Evolutionary conservation across 2,113 vertebrate genomes (phyloP).

Genomic region (Tretioscincus oriximinensis): DNA sequence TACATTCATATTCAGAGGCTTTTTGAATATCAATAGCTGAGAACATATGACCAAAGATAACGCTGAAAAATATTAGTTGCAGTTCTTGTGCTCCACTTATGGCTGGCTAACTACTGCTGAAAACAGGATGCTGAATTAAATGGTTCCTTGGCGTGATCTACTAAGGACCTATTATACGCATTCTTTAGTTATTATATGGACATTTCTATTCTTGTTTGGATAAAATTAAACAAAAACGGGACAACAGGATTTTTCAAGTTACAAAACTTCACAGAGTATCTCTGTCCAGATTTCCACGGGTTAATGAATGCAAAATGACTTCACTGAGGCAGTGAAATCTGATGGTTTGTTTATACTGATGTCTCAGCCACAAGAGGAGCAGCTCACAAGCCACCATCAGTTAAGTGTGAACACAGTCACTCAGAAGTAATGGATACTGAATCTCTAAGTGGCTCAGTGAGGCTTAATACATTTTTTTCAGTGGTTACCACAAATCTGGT

Average conservation of each 20-base stretch:
- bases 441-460: not conserved
- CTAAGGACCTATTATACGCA: not conserved
- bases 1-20: not conserved
- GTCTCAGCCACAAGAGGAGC: slow-evolving; percentile 11
- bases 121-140: not conserved
- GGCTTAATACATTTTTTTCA: slow-evolving; percentile 6
- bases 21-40: too few species aligned
- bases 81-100: not conserved
- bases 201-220: slow-evolving; percentile 69
- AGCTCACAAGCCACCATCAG: slow-evolving; percentile 2
- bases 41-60: not conserved
- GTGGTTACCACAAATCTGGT: not conserved
- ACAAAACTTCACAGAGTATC: not conserved
- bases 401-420: slow-evolving; percentile 17
- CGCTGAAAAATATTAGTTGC: not conserved
- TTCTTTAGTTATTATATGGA: slow-evolving; percentile 61
- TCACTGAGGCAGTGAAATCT: slow-evolving; percentile 24
- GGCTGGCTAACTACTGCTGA: not conserved
- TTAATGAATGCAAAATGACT: not conserved
- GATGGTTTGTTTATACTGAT: slow-evolving; percentile 16
- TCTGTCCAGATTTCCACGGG: not conserved
- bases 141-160: not conserved
- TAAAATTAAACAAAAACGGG: slow-evolving; percentile 61
- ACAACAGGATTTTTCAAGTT: not conserved
- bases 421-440: slow-evolving; percentile 11